These are phyloP conservation scores for Unio delphinus DNA, from an alignment of 2,888 invertebrate species.

Conservation along the genomic window DNA sequence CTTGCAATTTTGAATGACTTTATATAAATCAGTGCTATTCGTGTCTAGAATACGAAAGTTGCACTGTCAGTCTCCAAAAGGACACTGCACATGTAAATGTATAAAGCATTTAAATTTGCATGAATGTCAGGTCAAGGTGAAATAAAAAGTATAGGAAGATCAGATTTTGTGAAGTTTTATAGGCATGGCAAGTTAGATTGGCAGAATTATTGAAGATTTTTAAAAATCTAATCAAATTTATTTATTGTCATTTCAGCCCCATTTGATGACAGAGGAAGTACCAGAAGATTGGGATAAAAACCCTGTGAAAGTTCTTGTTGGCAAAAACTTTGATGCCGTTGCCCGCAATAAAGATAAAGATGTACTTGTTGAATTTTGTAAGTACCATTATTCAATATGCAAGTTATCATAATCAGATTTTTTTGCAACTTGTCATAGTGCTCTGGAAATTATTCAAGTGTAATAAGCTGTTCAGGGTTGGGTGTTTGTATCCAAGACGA, in stretches of 20 bases:
- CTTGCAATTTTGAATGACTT: no score
- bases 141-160: neutral
- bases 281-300: slow-evolving; percentile 98
- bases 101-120: no score
- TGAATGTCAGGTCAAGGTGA: no score
- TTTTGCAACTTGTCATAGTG: neutral
- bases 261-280: slow-evolving; percentile 92
- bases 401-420: neutral
- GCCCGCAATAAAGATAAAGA: slow-evolving; percentile 89
- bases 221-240: neutral
- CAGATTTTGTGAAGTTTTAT: neutral
- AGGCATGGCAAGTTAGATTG: neutral
- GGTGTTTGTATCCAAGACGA: no score
- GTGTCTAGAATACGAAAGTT: no score
- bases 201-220: neutral
- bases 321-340: slow-evolving; percentile 95
- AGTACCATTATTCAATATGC: slow-evolving; percentile 43
- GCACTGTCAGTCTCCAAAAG: no score
- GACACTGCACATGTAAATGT: no score
- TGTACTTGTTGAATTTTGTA: slow-evolving; percentile 96
- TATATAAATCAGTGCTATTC: no score
- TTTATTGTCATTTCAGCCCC: slow-evolving; percentile 76
- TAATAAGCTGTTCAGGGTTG: no score
- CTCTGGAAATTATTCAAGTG: no score
- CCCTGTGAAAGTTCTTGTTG: slow-evolving; percentile 93